Evolutionary conservation across 2,797 vertebrate species (phyloP).

Genomic region (Notoglanidium macrostoma): DNA sequence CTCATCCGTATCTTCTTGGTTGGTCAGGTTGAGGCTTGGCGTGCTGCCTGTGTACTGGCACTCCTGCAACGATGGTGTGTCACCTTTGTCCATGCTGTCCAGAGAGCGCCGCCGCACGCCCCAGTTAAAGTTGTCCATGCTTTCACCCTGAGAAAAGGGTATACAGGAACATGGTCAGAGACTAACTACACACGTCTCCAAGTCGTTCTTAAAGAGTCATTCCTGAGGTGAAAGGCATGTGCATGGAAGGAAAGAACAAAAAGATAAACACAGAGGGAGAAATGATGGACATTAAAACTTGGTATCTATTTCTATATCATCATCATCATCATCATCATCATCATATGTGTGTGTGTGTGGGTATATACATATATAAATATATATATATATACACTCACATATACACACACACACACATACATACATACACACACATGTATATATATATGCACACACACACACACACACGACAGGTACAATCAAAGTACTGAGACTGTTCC

Average conservation of each 20-base stretch:
- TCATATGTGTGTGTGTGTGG: too few relatives aligned
- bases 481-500: too few relatives aligned
- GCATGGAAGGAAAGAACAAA: neutral
- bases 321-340: too few relatives aligned
- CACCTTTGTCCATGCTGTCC: conserved; percentile 98
- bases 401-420: neutral
- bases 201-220: too few relatives aligned
- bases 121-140: conserved; percentile 99
- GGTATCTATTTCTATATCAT: too few relatives aligned
- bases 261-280: neutral
- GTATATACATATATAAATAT: too few relatives aligned
- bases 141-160: conserved; percentile 85
- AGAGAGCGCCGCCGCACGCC: conserved; percentile 95
- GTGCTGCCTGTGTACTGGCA: conserved; percentile 94
- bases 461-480: too few relatives aligned
- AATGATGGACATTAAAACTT: conserved; percentile 1
- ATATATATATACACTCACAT: neutral
- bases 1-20: conserved; percentile 98
- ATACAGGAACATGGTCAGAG: neutral
- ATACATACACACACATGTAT: too few relatives aligned
- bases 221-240: neutral
- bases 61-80: conserved; percentile 94
- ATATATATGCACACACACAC: too few relatives aligned
- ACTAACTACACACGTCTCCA: neutral
- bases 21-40: conserved; percentile 95